Conservation (phyloP, 2,797 vertebrate species). For the Thalassophryne amazonica region DNA sequence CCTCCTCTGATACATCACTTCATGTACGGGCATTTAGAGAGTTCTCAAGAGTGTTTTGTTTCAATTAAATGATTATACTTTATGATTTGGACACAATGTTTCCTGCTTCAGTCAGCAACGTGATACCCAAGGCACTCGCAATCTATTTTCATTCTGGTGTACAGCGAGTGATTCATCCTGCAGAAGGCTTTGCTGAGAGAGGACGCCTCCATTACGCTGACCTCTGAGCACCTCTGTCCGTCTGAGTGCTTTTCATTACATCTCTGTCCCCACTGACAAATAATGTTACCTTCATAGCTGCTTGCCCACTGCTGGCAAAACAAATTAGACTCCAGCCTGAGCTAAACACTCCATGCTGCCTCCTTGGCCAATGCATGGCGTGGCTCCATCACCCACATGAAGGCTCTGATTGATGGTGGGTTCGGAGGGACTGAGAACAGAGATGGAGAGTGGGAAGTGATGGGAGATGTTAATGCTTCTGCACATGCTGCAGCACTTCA, state of each 20-base stretch:
- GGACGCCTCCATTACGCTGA: constrained; percentile 48
- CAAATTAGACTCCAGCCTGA: constrained; percentile 50
- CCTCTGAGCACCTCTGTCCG: constrained; percentile 46
- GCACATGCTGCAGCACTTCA: constrained; percentile 11
- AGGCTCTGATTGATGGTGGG: constrained; percentile 48
- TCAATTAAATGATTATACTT: constrained; percentile 27
- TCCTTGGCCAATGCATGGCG: constrained; percentile 12
- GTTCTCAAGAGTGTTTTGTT: constrained; percentile 23
- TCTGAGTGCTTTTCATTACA: constrained; percentile 61
- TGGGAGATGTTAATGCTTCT: constrained; percentile 19
- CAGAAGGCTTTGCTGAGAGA: constrained; percentile 31
- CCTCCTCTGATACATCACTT: constrained; percentile 2
- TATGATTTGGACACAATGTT: constrained; percentile 25
- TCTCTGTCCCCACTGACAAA: constrained; percentile 41
- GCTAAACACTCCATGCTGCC: constrained; percentile 30
- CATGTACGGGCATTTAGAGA: neutral
- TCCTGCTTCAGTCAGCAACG: constrained; percentile 42
- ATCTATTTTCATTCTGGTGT: constrained; percentile 30
- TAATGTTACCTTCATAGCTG: constrained; percentile 44
- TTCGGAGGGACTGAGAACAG: constrained; percentile 35
- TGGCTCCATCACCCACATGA: constrained; percentile 39
- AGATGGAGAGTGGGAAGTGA: constrained; percentile 10
- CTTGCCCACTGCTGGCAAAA: constrained; percentile 51
- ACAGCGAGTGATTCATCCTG: constrained; percentile 29
- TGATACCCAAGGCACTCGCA: constrained; percentile 18